Base-by-base conservation (phyloP, 2,113 vertebrate species). In the Oncorhynchus clarkii region DNA sequence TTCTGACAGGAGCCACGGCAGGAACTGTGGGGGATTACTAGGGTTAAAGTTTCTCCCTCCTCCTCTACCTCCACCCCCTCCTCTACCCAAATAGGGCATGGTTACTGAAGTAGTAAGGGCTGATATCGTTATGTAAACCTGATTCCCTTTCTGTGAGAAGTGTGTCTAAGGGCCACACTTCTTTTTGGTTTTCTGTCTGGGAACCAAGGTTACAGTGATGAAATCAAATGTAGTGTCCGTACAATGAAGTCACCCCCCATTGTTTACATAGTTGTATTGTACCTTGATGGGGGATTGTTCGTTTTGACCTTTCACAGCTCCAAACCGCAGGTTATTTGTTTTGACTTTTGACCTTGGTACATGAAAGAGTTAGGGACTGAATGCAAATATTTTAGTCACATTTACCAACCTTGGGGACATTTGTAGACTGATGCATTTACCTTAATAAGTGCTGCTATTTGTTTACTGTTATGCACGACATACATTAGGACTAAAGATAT, bases 141-240 rank as follows among this genome's bases (percentile, higher is more conserved):
- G 60, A 29, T 29, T 79, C 12, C 8, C 34, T 71, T 70, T 81
- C 85, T 88, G 84, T 89, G 78, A 86, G 83, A 82, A 78, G 87
- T 60, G 75, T 84, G 74, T 34, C 26, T 27, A 2, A 20, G 75
- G 82, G 82, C 68, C 74, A 57, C 51, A 78, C 72, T 79, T 91
- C n/a, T 12, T 60, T 8, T 22, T 3, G 18, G 39, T 20, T 60
- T 20, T 60, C 59, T n/a, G 6, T 60, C 89, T 93, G 92, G 90
- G 90, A 93, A 92, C 90, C 89, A 84, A 89, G 86, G 89, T 87
- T 85, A 87, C 13, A 24, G 87, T 87, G 89, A 90, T 80, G 34
- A 39, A 39, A 87, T 84, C 83, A 1, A 71, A 74, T 24, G 86
- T 77, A 85, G 76, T 85, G 78, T 78, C 62, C 76, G 72, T 80